Conservation (phyloP, 1,140 invertebrate genomes). For the Diorhabda sublineata region DNA sequence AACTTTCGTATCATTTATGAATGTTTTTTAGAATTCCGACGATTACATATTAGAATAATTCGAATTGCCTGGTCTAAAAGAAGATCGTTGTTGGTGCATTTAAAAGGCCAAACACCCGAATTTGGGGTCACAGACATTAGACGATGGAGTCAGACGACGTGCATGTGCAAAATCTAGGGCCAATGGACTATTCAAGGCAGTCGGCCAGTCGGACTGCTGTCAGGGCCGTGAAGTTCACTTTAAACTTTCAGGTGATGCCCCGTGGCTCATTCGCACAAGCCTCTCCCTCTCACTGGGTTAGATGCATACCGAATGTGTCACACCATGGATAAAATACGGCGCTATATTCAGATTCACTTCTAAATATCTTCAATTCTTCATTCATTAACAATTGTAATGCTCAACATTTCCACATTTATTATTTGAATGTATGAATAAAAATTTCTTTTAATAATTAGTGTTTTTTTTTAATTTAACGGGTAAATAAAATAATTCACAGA, state of each 20-base stretch:
- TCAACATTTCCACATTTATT: too few relatives aligned
- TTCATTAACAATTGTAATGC: too few relatives aligned
- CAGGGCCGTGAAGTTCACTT: not conserved
- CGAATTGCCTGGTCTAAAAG: not conserved
- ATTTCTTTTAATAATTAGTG: too few relatives aligned
- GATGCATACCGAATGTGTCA: not conserved
- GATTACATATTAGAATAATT: too few relatives aligned
- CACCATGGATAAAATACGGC: too few relatives aligned
- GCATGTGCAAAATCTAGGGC: conserved; percentile 41
- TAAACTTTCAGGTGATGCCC: not conserved
- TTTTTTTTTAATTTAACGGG: too few relatives aligned
- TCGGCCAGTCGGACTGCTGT: conserved; percentile 35
- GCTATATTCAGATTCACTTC: too few relatives aligned
- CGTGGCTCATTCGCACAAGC: not conserved
- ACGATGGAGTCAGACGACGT: conserved; percentile 36
- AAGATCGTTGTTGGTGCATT: conserved; percentile 21
- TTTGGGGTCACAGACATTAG: conserved; percentile 44
- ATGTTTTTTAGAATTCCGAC: too few relatives aligned
- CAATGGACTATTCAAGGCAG: conserved; percentile 45
- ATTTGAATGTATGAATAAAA: too few relatives aligned
- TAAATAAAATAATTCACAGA: too few relatives aligned
- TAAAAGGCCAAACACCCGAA: conserved; percentile 42
- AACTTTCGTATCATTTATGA: too few relatives aligned
- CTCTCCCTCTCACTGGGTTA: not conserved
- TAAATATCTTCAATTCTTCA: too few relatives aligned